Evolutionary conservation across 2,113 vertebrate genomes (phyloP), one percentile per base, ranked within the genome.

Genomic region (Cinclus cinclus): DNA sequence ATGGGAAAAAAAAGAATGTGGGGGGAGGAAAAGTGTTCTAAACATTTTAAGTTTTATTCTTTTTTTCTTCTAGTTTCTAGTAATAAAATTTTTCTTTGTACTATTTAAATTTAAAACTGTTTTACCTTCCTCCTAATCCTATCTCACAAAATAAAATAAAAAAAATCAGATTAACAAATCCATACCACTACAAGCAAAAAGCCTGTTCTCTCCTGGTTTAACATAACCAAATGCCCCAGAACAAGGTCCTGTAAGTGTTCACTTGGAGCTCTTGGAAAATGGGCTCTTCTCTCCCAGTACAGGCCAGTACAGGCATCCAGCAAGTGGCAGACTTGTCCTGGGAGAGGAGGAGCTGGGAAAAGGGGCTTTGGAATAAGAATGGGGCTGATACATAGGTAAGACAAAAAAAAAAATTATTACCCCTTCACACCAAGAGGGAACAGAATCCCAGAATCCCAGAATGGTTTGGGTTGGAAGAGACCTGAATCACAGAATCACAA

Each of bases 311-410:
- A 6, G 56, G 44, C 35, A 4, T 0, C 16, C 56, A 73, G 41
- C 52, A 49, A 31, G 35, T 6, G 35, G 5, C 17, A 22, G 35
- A 37, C 35, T 37, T 37, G 35, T 37, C 35, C 35, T 37, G 35
- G 35, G 35, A 37, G 35, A 68, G 80, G 44, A 60, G 55, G 49
- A 71, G 47, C 27, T 68, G 67, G 52, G 39, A 44, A 69, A 74
- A 46, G 30, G 65, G 21, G 12, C 4, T 70, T 59, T 59, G 53
- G 75, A 47, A 13, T 49, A 27, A 75, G 33, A 63, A 59, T 9
- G 6, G 39, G 22, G 35, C 44, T 5, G 8, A 41, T 15, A 24
- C 6, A 5, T 0, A 0, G 9, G 31, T 16, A 44, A 47, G 17
- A 39, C 7, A 37, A 37, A 37, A 37, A 37, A 37, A 37, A 10